Base-by-base conservation (phyloP, 2,888 invertebrate genomes). In the Chrysolina haemoptera region DNA sequence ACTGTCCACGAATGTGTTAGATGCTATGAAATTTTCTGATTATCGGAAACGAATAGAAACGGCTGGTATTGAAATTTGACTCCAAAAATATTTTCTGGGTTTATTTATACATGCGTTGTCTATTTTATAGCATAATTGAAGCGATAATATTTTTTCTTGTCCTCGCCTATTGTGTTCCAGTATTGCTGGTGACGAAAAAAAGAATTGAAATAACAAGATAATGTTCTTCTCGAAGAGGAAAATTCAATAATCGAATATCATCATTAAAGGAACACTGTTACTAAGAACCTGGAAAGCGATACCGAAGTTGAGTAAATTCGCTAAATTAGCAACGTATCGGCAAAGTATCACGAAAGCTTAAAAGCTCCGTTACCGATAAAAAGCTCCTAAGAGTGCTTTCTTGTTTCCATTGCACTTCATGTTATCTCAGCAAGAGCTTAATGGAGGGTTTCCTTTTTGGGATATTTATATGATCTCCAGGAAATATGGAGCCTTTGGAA, bases 281-380 rank as follows among this genome's bases (percentile, higher is more conserved):
- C 14, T 1, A 12, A 20, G 12, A 53, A 22, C 20, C 11, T 53
- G 12, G 20, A 53, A 20, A 0, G 1, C 20, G 12, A 53, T 22
- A 53, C 16, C 10, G 48, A 16, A 16, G 18, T 53, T 2, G n/a
- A 53, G 20, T 53, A 18, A 46, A 59, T n/a, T 35, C 59, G 11
- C 59, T 35, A n/a, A 59, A 27, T 27, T 59, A 59, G 59, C 53
- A 59, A 27, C 35, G 1, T 35, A 59, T 59, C 59, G 14, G 35
- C 59, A 8, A 18, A 53, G 27, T 14, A 59, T 59, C 35, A 59
- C 59, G 27, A 59, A 16, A 59, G 59, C 59, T 59, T 59, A 59
- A 59, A 59, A 59, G 59, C 59, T 59, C n/a, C 27, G 27, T 27
- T 35, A n/a, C 35, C 59, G 35, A 59, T 59, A 59, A 59, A 59